These are phyloP conservation scores for Dufourea novaeangliae DNA, from an alignment of 1,140 invertebrate species.

Conservation along the genomic window DNA sequence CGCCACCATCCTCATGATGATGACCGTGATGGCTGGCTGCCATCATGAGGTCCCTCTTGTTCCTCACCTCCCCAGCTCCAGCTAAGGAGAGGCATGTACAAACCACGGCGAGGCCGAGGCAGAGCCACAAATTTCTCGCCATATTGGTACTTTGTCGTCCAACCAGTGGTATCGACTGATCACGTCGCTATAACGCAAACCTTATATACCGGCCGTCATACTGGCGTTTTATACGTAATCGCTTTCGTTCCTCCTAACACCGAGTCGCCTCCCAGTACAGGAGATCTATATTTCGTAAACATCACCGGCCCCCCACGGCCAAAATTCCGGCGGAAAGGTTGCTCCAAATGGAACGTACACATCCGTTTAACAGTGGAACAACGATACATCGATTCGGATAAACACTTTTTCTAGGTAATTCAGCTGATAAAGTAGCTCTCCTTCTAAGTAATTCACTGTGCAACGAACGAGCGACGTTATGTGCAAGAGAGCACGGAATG, in stretches of 20 bases:
- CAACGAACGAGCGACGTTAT: slow-evolving; percentile 1
- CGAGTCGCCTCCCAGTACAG: slow-evolving; percentile 32
- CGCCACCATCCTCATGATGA: slow-evolving; percentile 62
- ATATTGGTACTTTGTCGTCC: slow-evolving; percentile 60
- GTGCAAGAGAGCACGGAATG: background rate
- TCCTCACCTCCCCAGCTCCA: slow-evolving; percentile 55
- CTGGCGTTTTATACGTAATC: slow-evolving; percentile 64
- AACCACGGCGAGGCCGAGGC: slow-evolving; percentile 49
- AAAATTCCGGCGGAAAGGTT: background rate
- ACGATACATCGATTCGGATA: background rate
- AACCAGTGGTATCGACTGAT: slow-evolving; percentile 68
- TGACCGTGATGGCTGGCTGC: background rate
- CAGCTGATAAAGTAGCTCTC: background rate
- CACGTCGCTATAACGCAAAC: slow-evolving; percentile 56
- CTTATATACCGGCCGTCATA: slow-evolving; percentile 69
- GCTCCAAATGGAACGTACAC: background rate
- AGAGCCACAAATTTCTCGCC: slow-evolving; percentile 50
- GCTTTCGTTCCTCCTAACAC: slow-evolving; percentile 62
- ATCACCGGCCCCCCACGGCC: background rate
- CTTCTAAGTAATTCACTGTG: slow-evolving; percentile 1
- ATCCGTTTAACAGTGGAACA: background rate
- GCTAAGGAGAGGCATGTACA: slow-evolving; percentile 49
- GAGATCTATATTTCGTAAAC: slow-evolving; percentile 62
- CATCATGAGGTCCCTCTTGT: slow-evolving; percentile 69
- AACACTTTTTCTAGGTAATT: background rate